phyloP scores from a whole-genome alignment of 2,888 invertebrate genomes.

The Autographa gamma region DNA sequence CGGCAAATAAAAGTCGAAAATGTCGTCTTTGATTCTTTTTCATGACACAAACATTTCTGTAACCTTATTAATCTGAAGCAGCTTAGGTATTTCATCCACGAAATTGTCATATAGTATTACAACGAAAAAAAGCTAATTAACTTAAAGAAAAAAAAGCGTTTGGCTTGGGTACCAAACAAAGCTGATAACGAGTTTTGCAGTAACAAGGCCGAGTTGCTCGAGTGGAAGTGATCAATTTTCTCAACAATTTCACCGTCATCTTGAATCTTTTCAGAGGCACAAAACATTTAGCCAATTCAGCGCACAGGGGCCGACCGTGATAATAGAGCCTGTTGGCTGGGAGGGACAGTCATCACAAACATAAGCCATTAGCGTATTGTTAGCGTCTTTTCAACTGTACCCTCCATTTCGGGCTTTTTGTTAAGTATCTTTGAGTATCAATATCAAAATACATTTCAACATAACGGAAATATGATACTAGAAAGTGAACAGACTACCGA shows the following conservation, averaged over 20 bases:
- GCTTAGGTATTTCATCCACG: no score
- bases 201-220: slow-evolving; percentile 76
- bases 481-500: slow-evolving; percentile 28
- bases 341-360: slow-evolving; percentile 85
- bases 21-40: not conserved
- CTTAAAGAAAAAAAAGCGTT: slow-evolving; percentile 23
- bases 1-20: not conserved
- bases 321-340: slow-evolving; percentile 85
- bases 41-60: no score
- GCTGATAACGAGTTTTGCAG: slow-evolving; percentile 67
- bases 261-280: slow-evolving; percentile 85
- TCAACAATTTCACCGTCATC: slow-evolving; percentile 88
- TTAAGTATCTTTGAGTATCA: slow-evolving; percentile 70
- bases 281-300: slow-evolving; percentile 88
- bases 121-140: slow-evolving; percentile 12
- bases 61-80: no score
- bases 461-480: slow-evolving; percentile 38
- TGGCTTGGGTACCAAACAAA: slow-evolving; percentile 61
- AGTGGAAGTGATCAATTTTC: slow-evolving; percentile 88
- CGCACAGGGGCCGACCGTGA: slow-evolving; percentile 80
- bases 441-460: slow-evolving; percentile 55
- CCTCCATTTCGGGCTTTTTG: slow-evolving; percentile 72
- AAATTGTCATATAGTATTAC: no score
- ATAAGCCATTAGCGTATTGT: slow-evolving; percentile 87
- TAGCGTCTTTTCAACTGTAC: slow-evolving; percentile 78